Evolutionary conservation across 2,797 vertebrate genomes (phyloP).

Genomic region (Petrocephalus schoutedeni): DNA sequence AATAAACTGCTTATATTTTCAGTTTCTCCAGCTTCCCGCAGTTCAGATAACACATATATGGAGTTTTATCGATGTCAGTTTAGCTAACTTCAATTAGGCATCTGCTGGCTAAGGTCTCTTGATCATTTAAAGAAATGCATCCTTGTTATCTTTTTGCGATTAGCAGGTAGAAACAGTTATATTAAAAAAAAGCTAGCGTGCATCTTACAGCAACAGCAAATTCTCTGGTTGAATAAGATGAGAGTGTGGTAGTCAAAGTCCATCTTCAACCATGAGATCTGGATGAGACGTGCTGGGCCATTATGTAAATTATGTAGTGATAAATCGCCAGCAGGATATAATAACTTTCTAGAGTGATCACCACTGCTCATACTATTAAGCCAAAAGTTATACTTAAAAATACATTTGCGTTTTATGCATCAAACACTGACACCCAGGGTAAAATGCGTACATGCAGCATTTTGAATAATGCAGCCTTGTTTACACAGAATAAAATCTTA

Average conservation of each 20-base stretch:
- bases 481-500: slow-evolving; percentile 9
- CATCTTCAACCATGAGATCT: neutral
- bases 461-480: neutral
- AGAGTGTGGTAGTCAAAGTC: neutral
- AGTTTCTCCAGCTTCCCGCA: neutral
- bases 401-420: neutral
- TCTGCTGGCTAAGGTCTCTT: neutral
- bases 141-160: neutral
- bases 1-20: neutral
- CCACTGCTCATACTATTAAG: slow-evolving; percentile 1
- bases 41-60: neutral
- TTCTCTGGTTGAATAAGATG: neutral
- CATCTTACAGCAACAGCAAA: neutral
- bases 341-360: neutral
- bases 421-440: neutral
- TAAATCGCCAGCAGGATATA: neutral
- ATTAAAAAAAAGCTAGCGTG: neutral
- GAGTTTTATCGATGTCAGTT: neutral
- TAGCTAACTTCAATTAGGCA: neutral
- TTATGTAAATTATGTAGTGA: neutral
- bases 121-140: neutral
- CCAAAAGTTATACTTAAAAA: slow-evolving; percentile 3
- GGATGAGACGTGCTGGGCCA: neutral
- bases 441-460: neutral
- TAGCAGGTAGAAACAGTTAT: neutral